Base-by-base conservation (phyloP, 2,888 invertebrate species). In the Terebella lapidaria region DNA sequence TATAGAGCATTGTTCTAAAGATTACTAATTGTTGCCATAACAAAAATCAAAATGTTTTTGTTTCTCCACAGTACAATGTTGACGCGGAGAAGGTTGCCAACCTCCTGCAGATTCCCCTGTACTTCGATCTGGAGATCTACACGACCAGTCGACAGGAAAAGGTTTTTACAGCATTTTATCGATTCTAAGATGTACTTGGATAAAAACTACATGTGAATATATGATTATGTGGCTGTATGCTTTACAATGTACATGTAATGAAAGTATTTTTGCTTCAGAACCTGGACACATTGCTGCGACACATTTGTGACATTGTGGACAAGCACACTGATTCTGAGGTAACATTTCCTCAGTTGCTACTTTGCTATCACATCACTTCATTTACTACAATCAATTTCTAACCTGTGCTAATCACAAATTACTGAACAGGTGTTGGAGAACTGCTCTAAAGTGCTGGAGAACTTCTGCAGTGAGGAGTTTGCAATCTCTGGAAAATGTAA, bases 31-130 rank as follows among this genome's bases (percentile, higher is more conserved):
- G n/a, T n/a, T n/a, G n/a, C n/a, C n/a, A n/a, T n/a, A n/a, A n/a
- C n/a, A n/a, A n/a, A n/a, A n/a, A n/a, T 35, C 42, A 35, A 35
- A 35, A 35, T 49, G 49, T 27, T 5, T 24, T 22, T 53, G 24
- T 53, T 24, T 4, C 29, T 27, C 52, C 52, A 5, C 52, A 82
- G 84, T 99, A 94, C 83, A 87, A 92, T 71, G 94, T 94, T 1
- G 97, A 99, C 85, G 89, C 92, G 35, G 97, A 97, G 81, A 99
- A 99, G 83, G 85, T 99, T 56, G 89, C 92, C 46, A 96, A 97
- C 84, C 84, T 99, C 27, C 85, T 94, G 56, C 87, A 90, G 65
- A 90, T 99, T 69, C 96, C 97, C 30, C 94, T 94, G 79, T 91
- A 94, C 83, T 97, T 99, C 83, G 95, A 97, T 78, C 85, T 99